A percentile compares a stretch with the other conserved stretches of the same genome.
These are phyloP conservation scores for Bombus sylvicola DNA, from an alignment of 1,140 invertebrate species.

Conservation along the genomic window DNA sequence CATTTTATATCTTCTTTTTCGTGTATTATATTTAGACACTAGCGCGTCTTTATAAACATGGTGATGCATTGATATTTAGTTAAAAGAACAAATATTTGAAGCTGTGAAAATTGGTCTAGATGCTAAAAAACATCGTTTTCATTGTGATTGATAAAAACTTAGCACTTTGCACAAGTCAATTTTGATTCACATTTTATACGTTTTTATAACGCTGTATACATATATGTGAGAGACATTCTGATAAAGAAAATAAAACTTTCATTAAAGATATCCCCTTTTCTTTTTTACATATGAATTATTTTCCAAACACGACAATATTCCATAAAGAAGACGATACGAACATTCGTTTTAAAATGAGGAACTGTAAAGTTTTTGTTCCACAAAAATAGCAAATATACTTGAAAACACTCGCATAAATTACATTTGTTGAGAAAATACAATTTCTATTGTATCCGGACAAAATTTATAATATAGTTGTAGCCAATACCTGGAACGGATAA, in stretches of 20 bases:
- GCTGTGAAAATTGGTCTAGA: conserved; percentile 58
- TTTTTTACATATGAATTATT: conserved; percentile 38
- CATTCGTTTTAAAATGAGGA: conserved; percentile 60
- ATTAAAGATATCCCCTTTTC: conserved; percentile 32
- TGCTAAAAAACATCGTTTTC: conserved; percentile 55
- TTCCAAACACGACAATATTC: conserved; percentile 57
- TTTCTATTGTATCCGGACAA: conserved; percentile 50
- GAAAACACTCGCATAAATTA: conserved; percentile 45
- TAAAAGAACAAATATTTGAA: conserved; percentile 58
- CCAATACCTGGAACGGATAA: conserved; percentile 46
- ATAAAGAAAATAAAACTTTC: conserved; percentile 67
- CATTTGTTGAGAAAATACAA: conserved; percentile 56
- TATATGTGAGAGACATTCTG: conserved; percentile 22
- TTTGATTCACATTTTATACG: conserved; percentile 58
- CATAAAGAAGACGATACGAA: conserved; percentile 53
- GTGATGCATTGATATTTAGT: conserved; percentile 54
- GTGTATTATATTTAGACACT: conserved; percentile 43
- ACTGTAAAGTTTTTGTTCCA: conserved; percentile 56
- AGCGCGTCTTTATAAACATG: conserved; percentile 21
- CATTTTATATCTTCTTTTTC: conserved; percentile 37
- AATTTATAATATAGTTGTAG: conserved; percentile 29
- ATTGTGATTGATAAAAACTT: conserved; percentile 57
- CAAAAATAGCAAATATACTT: conserved; percentile 53
- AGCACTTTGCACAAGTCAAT: conserved; percentile 57
- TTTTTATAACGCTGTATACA: conserved; percentile 1